Conservation (phyloP, 1,140 invertebrate species). For the Apocrypta bakeri region DNA sequence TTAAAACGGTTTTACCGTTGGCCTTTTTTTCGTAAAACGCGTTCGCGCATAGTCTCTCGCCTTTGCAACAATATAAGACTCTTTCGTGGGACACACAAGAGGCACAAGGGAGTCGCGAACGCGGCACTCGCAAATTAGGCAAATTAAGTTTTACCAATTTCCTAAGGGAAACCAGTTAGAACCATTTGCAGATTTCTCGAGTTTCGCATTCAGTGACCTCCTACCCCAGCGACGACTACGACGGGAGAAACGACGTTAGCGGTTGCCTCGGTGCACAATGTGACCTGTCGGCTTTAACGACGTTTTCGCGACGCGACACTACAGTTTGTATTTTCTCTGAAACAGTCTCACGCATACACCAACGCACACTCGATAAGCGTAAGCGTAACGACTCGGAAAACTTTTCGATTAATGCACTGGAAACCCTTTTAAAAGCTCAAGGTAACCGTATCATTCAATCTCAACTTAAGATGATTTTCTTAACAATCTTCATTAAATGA, state of each 20-base stretch:
- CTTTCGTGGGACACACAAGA: neutral
- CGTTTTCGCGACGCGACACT: neutral
- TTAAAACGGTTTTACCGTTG: neutral
- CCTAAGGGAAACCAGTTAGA: conserved; percentile 59
- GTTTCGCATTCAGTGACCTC: conserved; percentile 57
- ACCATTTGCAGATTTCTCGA: conserved; percentile 63
- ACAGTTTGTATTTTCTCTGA: neutral
- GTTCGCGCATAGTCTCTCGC: neutral
- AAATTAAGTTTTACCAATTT: conserved; percentile 63
- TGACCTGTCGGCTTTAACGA: conserved; percentile 26
- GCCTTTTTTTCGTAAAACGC: too few relatives aligned
- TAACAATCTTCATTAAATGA: too few relatives aligned
- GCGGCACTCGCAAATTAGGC: conserved; percentile 54
- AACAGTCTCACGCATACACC: neutral
- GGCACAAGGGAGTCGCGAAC: neutral
- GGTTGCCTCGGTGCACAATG: neutral
- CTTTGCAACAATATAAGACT: neutral
- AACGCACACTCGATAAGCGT: too few relatives aligned
- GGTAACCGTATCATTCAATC: neutral
- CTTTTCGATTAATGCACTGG: neutral
- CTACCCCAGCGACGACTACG: conserved; percentile 24
- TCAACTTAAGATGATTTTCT: neutral
- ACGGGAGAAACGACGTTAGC: conserved; percentile 40
- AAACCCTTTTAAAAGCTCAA: neutral
- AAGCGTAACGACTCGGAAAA: neutral